A percentile compares a stretch with the other conserved stretches of the same genome.
Conservation (phyloP, 2,797 vertebrate species). For the Pangasius mekongensis region DNA sequence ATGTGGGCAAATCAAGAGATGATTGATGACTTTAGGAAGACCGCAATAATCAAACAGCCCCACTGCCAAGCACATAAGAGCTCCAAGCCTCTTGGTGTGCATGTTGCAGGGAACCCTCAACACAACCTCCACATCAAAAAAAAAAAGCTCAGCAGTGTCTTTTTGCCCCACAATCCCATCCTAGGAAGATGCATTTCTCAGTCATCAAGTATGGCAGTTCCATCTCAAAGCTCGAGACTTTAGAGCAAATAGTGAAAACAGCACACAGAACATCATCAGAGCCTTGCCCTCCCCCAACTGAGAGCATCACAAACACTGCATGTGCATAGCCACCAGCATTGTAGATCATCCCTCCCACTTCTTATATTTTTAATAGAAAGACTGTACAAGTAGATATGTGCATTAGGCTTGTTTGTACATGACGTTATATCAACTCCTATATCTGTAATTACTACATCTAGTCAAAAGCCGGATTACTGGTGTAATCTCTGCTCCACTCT, state of each 20-base stretch:
- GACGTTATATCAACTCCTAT: not conserved
- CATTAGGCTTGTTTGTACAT: conserved; percentile 29
- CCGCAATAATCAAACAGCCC: not conserved
- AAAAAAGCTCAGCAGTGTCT: not conserved
- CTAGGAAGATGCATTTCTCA: not conserved
- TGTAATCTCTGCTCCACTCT: conserved; percentile 14
- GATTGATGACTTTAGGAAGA: not conserved
- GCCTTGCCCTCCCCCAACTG: not conserved
- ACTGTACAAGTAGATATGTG: conserved; percentile 21
- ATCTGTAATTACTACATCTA: conserved; percentile 14
- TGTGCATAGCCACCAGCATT: not conserved
- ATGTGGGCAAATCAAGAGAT: conserved; percentile 3
- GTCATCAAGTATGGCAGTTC: not conserved
- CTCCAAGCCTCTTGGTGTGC: not conserved
- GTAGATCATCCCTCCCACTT: not conserved
- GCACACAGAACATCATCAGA: not conserved
- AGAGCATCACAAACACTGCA: not conserved
- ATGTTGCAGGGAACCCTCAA: not conserved
- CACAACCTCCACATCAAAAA: not conserved
- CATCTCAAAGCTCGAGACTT: not conserved
- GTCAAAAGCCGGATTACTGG: conserved; percentile 16
- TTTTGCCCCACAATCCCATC: not conserved
- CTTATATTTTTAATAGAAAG: not conserved
- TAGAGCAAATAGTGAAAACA: not conserved
- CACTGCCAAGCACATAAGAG: not conserved